Conservation (phyloP, 2,797 vertebrate species). For the Clarias laeviceps region DNA sequence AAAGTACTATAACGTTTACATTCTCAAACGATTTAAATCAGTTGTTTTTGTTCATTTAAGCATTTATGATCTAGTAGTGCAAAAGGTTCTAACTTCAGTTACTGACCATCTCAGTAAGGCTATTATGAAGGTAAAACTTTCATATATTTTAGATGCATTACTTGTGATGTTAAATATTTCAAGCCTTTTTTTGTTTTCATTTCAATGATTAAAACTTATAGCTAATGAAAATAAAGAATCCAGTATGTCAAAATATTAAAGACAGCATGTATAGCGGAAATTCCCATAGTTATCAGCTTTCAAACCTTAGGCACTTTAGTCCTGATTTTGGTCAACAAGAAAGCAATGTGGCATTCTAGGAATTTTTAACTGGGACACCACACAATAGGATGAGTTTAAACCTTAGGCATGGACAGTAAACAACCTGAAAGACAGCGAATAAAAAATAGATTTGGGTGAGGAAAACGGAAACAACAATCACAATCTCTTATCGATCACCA, state of each 20-base stretch:
- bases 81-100: too few species aligned
- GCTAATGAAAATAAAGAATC: too few species aligned
- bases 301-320: constrained; percentile 9
- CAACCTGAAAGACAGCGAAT: not conserved
- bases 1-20: too few species aligned
- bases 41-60: too few species aligned
- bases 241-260: too few species aligned
- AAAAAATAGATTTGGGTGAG: not conserved
- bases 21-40: too few species aligned
- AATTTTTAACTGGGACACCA: constrained; percentile 64
- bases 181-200: too few species aligned
- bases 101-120: too few species aligned
- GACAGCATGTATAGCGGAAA: not conserved
- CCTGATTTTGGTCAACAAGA: not conserved
- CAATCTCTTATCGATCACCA: not conserved
- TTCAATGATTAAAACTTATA: too few species aligned
- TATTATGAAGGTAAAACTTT: constrained; percentile 48
- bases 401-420: not conserved
- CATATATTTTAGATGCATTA: not conserved
- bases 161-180: too few species aligned
- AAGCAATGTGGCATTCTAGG: constrained; percentile 59
- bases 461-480: not conserved
- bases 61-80: too few species aligned
- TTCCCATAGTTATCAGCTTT: constrained; percentile 13
- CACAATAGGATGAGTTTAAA: constrained; percentile 60